A percentile compares a stretch with the other conserved stretches of the same genome.
These are phyloP conservation scores for Drosophila seguyi DNA, from an alignment of 1,140 invertebrate genomes.

Conservation along the genomic window DNA sequence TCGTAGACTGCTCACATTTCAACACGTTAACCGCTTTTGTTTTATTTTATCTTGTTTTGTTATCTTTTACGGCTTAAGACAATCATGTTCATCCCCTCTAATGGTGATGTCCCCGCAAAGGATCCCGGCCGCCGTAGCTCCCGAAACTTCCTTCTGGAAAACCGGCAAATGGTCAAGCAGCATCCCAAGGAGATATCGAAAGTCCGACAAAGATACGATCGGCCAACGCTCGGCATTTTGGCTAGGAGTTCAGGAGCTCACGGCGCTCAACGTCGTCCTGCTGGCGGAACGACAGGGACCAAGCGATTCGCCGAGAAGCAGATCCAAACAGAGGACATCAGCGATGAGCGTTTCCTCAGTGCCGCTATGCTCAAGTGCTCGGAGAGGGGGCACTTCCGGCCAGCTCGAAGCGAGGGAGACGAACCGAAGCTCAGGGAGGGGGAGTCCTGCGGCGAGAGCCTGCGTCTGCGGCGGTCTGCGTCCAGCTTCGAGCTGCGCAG, in stretches of 20 bases:
- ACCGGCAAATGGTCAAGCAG: constrained; percentile 35
- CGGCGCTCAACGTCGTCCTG: background rate
- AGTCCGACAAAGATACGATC: constrained; percentile 27
- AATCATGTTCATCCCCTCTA: constrained; percentile 1
- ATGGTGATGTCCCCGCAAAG: background rate
- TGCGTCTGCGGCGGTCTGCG: constrained; percentile 39
- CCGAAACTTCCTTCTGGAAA: constrained; percentile 63
- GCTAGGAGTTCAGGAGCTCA: constrained; percentile 4
- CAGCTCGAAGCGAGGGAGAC: constrained; percentile 56
- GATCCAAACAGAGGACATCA: constrained; percentile 67
- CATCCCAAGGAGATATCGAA: background rate
- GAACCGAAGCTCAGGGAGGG: constrained; percentile 3
- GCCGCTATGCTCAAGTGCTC: constrained; percentile 61
- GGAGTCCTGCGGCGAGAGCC: background rate
- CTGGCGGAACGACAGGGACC: background rate
- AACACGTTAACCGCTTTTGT: constrained; percentile 19
- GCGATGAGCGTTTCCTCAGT: constrained; percentile 59
- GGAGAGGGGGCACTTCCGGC: background rate
- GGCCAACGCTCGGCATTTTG: constrained; percentile 41
- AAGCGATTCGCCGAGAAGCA: constrained; percentile 49
- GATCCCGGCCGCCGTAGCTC: background rate
- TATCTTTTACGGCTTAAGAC: background rate
- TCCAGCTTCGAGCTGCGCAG: constrained; percentile 67
- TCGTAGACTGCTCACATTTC: constrained; percentile 28
- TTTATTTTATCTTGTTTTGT: constrained; percentile 15